Evolutionary conservation across 2,797 vertebrate genomes (phyloP).

Genomic region (Dicrostonyx torquatus): DNA sequence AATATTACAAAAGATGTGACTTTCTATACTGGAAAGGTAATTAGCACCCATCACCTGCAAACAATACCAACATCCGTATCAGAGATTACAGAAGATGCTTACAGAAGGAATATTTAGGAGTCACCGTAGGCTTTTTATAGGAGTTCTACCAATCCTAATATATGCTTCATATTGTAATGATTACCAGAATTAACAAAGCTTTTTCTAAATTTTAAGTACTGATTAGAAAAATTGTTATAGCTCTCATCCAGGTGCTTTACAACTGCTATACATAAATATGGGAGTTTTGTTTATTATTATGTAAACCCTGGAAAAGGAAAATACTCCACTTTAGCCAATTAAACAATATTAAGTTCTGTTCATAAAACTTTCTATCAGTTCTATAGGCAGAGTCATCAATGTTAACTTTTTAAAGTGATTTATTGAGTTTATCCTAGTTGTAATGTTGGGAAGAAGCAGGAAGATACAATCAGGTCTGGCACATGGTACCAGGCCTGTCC

Average conservation of each 20-base stretch:
- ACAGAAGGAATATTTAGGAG: slow-evolving; percentile 13
- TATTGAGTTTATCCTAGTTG: neutral
- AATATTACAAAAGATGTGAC: slow-evolving; percentile 14
- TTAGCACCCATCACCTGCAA: slow-evolving; percentile 39
- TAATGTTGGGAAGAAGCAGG: neutral
- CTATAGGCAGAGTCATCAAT: neutral
- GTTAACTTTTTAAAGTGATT: neutral
- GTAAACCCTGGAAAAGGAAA: slow-evolving; percentile 13
- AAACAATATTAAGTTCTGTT: slow-evolving; percentile 41
- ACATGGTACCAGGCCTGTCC: neutral
- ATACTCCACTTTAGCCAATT: slow-evolving; percentile 14
- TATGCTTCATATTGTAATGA: slow-evolving; percentile 42
- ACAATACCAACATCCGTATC: neutral
- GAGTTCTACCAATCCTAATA: slow-evolving; percentile 29
- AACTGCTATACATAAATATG: neutral
- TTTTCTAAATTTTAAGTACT: slow-evolving; percentile 58
- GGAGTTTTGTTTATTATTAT: slow-evolving; percentile 19
- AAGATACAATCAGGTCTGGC: neutral
- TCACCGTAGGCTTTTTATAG: neutral
- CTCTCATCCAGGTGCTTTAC: neutral
- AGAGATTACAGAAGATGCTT: slow-evolving; percentile 43
- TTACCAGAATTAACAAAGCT: neutral
- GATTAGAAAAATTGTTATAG: slow-evolving; percentile 47
- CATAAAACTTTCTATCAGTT: neutral
- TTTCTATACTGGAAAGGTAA: slow-evolving; percentile 6